These are phyloP conservation scores for Trissolcus japonicus DNA, from an alignment of 2,888 invertebrate species.

Conservation along the genomic window DNA sequence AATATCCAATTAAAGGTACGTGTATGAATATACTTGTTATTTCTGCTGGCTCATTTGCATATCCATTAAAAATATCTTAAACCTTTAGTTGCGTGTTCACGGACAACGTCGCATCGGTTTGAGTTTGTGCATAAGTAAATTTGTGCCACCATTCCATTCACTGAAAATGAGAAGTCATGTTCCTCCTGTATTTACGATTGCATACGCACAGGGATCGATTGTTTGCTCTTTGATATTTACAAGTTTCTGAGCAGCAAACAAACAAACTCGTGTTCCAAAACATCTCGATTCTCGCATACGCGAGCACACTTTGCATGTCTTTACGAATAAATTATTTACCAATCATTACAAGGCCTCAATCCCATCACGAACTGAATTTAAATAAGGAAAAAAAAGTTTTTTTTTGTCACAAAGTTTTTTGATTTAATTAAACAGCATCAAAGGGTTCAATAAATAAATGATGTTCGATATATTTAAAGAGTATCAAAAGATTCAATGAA, in stretches of 20 bases:
- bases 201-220: slow-evolving; percentile 39
- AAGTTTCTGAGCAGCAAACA: slow-evolving; percentile 26
- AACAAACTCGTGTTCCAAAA: slow-evolving; percentile 28
- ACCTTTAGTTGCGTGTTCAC: slow-evolving; percentile 14
- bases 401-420: too few species aligned
- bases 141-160: slow-evolving; percentile 22
- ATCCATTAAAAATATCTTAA: slow-evolving; percentile 35
- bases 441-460: too few species aligned
- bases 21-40: slow-evolving; percentile 41
- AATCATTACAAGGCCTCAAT: background rate
- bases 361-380: too few species aligned
- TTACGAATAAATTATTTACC: slow-evolving; percentile 10
- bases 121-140: slow-evolving; percentile 40
- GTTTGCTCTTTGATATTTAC: slow-evolving; percentile 49
- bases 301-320: slow-evolving; percentile 11
- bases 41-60: slow-evolving; percentile 35
- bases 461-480: too few species aligned
- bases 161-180: slow-evolving; percentile 30
- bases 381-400: too few species aligned
- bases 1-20: slow-evolving; percentile 46
- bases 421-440: too few species aligned
- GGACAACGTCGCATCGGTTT: slow-evolving; percentile 17
- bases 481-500: too few species aligned
- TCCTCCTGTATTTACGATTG: slow-evolving; percentile 37
- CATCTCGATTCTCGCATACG: slow-evolving; percentile 3